Evolutionary conservation across 1,140 invertebrate species (phyloP).

Genomic region (Drosophila orosa): DNA sequence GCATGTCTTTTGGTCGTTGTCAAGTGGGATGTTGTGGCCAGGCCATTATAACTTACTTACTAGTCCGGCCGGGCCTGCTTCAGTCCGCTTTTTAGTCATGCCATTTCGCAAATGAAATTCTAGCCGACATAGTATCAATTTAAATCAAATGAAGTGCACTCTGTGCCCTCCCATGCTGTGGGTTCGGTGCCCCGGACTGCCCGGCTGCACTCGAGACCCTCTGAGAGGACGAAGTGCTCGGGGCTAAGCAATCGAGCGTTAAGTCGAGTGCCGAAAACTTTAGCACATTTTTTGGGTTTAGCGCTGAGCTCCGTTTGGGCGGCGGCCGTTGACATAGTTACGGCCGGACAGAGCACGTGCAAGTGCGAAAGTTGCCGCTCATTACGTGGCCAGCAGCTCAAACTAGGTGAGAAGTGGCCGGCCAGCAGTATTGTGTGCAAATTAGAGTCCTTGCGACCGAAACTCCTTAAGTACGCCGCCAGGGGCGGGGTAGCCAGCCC

Average conservation of each 20-base stretch:
- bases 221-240: slow-evolving; percentile 30
- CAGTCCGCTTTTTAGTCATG: slow-evolving; percentile 31
- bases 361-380: slow-evolving; percentile 73
- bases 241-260: slow-evolving; percentile 62
- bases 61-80: slow-evolving; percentile 26
- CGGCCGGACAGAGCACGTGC: slow-evolving; percentile 56
- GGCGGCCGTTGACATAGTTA: slow-evolving; percentile 69
- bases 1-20: slow-evolving; percentile 75
- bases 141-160: slow-evolving; percentile 82
- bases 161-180: slow-evolving; percentile 30
- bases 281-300: slow-evolving; percentile 58
- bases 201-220: slow-evolving; percentile 39
- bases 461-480: slow-evolving; percentile 41
- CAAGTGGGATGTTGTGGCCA: slow-evolving; percentile 78
- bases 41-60: slow-evolving; percentile 75
- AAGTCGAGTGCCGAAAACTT: slow-evolving; percentile 69
- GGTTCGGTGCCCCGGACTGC: background rate
- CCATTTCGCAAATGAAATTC: slow-evolving; percentile 78
- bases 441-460: slow-evolving; percentile 65
- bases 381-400: slow-evolving; percentile 75
- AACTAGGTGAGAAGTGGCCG: slow-evolving; percentile 68
- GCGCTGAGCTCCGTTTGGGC: slow-evolving; percentile 3
- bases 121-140: slow-evolving; percentile 76
- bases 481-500: slow-evolving; percentile 1
- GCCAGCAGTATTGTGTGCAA: slow-evolving; percentile 46